A percentile compares a stretch with the other conserved stretches of the same genome.
These are phyloP conservation scores for Serinus canaria DNA, from an alignment of 2,113 vertebrate genomes.

Conservation along the genomic window DNA sequence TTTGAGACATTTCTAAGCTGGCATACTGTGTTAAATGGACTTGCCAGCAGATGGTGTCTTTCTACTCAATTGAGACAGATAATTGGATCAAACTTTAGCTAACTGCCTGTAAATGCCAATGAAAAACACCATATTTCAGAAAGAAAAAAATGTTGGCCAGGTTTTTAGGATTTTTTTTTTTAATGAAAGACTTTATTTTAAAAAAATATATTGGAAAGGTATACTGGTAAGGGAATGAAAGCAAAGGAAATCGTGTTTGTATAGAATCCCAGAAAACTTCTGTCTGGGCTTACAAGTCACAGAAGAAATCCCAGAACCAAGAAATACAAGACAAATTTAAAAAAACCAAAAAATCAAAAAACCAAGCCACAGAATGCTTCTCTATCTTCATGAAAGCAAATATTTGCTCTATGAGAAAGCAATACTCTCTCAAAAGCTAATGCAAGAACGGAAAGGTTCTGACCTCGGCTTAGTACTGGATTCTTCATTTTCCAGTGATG, in stretches of 20 bases:
- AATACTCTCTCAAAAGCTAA: neutral
- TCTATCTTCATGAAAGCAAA: neutral
- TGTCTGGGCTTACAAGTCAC: neutral
- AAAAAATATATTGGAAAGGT: neutral
- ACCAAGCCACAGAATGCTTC: neutral
- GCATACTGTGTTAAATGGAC: neutral
- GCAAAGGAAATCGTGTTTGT: neutral
- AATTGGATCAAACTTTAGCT: neutral
- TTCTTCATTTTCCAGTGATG: neutral
- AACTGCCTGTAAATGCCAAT: neutral
- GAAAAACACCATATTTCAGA: neutral
- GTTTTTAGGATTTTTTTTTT: neutral
- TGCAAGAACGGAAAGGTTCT: neutral
- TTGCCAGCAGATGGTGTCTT: constrained; percentile 56
- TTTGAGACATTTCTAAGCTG: neutral
- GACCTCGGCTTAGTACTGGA: neutral
- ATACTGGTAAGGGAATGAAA: neutral
- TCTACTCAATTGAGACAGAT: neutral
- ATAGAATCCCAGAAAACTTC: neutral
- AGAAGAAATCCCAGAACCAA: neutral
- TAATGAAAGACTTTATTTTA: neutral
- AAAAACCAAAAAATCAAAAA: neutral
- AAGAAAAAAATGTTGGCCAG: neutral
- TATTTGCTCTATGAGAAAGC: neutral
- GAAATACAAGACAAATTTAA: neutral